phyloP scores from a whole-genome alignment of 2,797 vertebrate species.

The Monodelphis domestica region DNA sequence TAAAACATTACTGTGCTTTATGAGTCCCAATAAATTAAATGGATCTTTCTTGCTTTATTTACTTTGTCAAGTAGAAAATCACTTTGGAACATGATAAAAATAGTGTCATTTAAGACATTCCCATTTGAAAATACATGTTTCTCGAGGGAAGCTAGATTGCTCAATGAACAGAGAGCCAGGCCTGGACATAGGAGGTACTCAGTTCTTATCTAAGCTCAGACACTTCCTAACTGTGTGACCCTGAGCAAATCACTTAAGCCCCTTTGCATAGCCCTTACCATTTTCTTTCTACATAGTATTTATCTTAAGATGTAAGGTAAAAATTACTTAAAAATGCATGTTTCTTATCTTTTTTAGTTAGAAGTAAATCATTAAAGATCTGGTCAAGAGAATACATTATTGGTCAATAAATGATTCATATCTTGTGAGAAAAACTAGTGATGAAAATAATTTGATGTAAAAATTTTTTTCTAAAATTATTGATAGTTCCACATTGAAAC shows the following conservation, averaged over 20 bases:
- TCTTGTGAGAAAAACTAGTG: neutral
- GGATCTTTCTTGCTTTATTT: no score
- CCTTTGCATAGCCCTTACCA: no score
- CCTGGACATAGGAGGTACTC: no score
- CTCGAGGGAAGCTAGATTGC: no score
- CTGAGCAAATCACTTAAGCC: no score
- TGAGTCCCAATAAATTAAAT: neutral
- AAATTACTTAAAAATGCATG: neutral
- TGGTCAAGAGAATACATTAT: neutral
- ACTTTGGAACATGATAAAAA: neutral
- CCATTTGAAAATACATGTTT: neutral
- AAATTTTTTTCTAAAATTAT: neutral
- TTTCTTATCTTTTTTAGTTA: neutral
- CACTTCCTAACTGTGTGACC: no score
- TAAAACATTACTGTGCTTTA: neutral
- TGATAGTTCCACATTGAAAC: neutral
- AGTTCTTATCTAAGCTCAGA: no score
- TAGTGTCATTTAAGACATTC: neutral
- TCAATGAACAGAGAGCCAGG: no score
- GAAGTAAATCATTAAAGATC: neutral
- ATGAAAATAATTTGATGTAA: neutral
- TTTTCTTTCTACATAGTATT: no score
- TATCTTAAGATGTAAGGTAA: no score
- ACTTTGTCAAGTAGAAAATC: neutral
- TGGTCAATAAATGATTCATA: constrained; percentile 4